phyloP scores from a whole-genome alignment of 2,888 invertebrate genomes.

The Phania funesta region DNA sequence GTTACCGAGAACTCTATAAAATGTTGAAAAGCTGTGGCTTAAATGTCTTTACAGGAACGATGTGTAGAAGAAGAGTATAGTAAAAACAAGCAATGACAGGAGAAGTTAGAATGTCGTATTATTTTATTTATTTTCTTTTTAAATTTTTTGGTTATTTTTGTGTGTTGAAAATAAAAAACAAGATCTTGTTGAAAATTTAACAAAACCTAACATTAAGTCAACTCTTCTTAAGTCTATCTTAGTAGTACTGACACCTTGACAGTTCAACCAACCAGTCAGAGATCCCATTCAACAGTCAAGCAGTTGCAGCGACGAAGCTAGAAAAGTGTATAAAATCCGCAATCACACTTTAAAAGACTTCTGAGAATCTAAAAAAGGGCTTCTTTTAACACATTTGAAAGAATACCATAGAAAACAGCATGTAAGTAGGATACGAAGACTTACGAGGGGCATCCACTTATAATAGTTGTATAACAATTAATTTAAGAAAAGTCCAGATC shows the following conservation, averaged over 20 bases:
- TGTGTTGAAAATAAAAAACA: too few relatives aligned
- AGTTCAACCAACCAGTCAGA: slow-evolving; percentile 30
- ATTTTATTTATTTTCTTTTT: slow-evolving; percentile 24
- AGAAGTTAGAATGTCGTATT: slow-evolving; percentile 48
- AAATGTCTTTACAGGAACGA: not conserved
- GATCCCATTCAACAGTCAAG: slow-evolving; percentile 18
- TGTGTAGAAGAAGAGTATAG: not conserved
- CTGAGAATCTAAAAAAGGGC: slow-evolving; percentile 47
- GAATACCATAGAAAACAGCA: not conserved
- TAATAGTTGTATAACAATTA: not conserved
- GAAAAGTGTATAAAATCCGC: slow-evolving; percentile 34
- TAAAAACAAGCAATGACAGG: slow-evolving; percentile 36
- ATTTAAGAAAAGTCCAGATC: too few relatives aligned
- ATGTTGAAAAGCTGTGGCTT: slow-evolving; percentile 6
- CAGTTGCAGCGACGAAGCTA: not conserved
- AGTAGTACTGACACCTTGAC: slow-evolving; percentile 55
- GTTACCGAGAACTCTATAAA: not conserved
- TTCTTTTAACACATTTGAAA: slow-evolving; percentile 55
- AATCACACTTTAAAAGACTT: slow-evolving; percentile 44
- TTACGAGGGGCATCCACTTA: not conserved
- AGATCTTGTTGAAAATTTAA: slow-evolving; percentile 31
- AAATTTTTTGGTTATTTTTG: slow-evolving; percentile 18
- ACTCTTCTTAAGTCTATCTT: slow-evolving; percentile 49
- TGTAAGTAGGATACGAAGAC: not conserved
- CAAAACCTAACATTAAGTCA: slow-evolving; percentile 51